Evolutionary conservation across 2,797 vertebrate species (phyloP).

Genomic region (Zalophus californianus): DNA sequence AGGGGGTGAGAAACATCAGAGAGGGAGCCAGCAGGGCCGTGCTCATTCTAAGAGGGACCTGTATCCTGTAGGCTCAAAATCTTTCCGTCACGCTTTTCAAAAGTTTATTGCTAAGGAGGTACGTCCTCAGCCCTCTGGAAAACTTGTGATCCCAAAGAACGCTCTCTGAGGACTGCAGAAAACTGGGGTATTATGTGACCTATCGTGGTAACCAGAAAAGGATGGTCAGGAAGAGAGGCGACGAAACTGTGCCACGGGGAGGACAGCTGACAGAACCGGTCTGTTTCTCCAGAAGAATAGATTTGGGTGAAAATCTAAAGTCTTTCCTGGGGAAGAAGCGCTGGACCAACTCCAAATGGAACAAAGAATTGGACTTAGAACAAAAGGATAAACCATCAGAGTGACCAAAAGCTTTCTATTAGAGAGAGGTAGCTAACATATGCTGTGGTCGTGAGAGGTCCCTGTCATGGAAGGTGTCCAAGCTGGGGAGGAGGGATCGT

Average conservation of each 20-base stretch:
- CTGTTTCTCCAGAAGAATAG: neutral
- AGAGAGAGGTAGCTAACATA: neutral
- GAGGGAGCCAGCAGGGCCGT: neutral
- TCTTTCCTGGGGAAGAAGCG: conserved; percentile 23
- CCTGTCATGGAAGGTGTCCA: neutral
- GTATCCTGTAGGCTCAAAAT: neutral
- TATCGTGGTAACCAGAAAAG: neutral
- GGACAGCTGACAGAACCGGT: neutral
- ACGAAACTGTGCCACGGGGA: conserved; percentile 1
- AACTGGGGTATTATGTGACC: neutral
- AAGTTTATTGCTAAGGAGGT: neutral
- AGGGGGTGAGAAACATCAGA: neutral
- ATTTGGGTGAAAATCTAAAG: neutral
- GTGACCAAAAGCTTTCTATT: neutral
- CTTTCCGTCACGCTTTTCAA: neutral
- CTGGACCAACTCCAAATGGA: neutral
- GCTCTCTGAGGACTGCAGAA: neutral
- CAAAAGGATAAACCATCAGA: neutral
- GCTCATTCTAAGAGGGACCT: neutral
- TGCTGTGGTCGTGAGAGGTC: neutral
- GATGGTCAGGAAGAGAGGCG: neutral
- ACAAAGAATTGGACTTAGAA: neutral
- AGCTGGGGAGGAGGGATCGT: rapidly evolving
- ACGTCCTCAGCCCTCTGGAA: neutral
- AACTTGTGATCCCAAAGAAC: neutral